Percentiles rank a stretch among this genome's conserved stretches.
Evolutionary conservation across 2,113 vertebrate species (phyloP).

Genomic region (Hemicordylus capensis): DNA sequence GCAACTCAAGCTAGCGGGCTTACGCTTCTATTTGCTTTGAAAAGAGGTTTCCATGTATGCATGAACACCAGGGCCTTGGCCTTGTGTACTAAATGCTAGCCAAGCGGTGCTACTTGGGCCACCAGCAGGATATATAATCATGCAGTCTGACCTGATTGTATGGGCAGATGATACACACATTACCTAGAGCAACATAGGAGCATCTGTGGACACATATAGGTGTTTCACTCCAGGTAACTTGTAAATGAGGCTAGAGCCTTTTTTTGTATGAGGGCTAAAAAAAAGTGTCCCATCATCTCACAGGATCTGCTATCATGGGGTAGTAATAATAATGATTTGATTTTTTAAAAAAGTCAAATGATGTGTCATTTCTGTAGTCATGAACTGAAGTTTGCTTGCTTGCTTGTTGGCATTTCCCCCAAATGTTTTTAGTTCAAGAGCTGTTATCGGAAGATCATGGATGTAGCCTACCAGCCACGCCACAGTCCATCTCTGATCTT

Average conservation of each 20-base stretch:
- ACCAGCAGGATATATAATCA: not conserved
- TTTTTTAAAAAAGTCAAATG: not conserved
- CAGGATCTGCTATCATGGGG: not conserved
- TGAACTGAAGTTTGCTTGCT: conserved; percentile 28
- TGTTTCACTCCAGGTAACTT: not conserved
- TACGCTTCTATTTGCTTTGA: conserved; percentile 9
- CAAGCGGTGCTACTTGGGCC: not conserved
- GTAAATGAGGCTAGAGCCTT: not conserved
- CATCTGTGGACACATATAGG: not conserved
- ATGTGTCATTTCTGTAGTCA: not conserved
- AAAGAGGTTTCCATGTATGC: not conserved
- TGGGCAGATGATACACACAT: not conserved
- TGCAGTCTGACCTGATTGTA: not conserved
- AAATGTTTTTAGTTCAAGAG: conserved; percentile 85
- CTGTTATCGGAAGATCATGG: conserved; percentile 90
- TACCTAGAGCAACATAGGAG: not conserved
- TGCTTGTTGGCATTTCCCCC: conserved; percentile 12
- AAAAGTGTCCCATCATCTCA: not conserved
- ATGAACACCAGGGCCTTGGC: too few relatives aligned
- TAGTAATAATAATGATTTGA: not conserved
- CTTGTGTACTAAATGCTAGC: not conserved
- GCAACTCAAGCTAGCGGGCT: not conserved
- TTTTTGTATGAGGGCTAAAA: not conserved
- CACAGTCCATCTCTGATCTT: conserved; percentile 96
- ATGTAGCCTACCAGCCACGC: conserved; percentile 93